phyloP scores from a whole-genome alignment of 2,888 invertebrate genomes.

The Labia minor region DNA sequence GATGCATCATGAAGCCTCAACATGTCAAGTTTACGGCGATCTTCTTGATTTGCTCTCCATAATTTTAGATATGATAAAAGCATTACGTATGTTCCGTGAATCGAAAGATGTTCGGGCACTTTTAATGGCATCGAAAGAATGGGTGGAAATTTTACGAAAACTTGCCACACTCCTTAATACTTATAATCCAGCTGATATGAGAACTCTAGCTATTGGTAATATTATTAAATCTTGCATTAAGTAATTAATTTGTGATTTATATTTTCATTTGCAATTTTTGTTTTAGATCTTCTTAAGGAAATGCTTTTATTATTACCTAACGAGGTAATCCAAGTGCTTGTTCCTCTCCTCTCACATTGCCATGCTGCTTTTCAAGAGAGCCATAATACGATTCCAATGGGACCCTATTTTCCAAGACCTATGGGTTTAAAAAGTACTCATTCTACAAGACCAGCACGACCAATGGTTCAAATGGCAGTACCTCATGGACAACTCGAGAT shows the following conservation, averaged over 20 bases:
- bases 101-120: constrained; percentile 49
- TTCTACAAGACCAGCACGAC: constrained; percentile 56
- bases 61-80: constrained; percentile 61
- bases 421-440: constrained; percentile 50
- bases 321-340: constrained; percentile 69
- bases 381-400: constrained; percentile 53
- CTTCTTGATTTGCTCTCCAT: constrained; percentile 64
- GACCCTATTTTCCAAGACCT: constrained; percentile 63
- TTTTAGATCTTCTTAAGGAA: constrained; percentile 61
- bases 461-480: constrained; percentile 77
- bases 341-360: constrained; percentile 75
- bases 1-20: constrained; percentile 89
- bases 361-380: constrained; percentile 69
- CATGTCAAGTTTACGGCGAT: constrained; percentile 74
- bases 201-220: constrained; percentile 64
- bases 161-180: constrained; percentile 78
- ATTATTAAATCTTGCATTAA: too few species aligned
- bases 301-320: constrained; percentile 65
- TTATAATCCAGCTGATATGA: constrained; percentile 75
- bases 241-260: background rate
- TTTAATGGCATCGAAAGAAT: constrained; percentile 66
- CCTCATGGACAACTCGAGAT: constrained; percentile 63
- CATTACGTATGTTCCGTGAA: constrained; percentile 47
- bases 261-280: constrained; percentile 3
- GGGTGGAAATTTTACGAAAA: constrained; percentile 77